These are phyloP conservation scores for Alligator mississippiensis DNA, from an alignment of 2,113 vertebrate species.

Conservation along the genomic window DNA sequence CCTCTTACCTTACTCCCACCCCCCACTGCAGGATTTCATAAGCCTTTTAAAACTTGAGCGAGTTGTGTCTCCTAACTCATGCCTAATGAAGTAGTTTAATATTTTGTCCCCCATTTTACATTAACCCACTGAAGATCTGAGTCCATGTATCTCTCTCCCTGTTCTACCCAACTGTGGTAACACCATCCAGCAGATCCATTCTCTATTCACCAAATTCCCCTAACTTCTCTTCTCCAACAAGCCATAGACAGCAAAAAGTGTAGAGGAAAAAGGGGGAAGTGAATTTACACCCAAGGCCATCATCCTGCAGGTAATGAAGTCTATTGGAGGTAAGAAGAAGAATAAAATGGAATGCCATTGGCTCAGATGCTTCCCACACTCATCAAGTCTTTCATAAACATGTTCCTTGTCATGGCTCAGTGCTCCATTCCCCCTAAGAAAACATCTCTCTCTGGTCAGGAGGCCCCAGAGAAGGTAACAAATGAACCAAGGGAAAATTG, in stretches of 20 bases:
- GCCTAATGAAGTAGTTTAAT: no score
- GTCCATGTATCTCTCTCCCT: neutral
- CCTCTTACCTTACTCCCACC: neutral
- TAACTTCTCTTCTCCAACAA: neutral
- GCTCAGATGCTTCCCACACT: neutral
- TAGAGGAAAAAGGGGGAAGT: neutral
- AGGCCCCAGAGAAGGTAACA: neutral
- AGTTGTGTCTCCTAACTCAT: neutral
- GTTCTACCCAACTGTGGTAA: neutral
- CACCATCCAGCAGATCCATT: neutral
- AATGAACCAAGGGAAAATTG: neutral
- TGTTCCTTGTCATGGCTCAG: conserved; percentile 47
- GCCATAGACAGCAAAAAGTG: neutral
- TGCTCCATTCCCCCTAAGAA: neutral
- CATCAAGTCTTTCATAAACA: conserved; percentile 76
- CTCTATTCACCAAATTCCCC: neutral
- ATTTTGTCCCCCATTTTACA: no score
- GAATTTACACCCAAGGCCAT: neutral
- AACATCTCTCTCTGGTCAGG: neutral
- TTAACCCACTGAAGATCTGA: no score
- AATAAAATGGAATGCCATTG: neutral
- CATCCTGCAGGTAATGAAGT: neutral
- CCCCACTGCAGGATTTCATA: neutral
- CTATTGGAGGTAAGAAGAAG: neutral
- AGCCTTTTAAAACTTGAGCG: neutral